These are phyloP conservation scores for Drosophila murphyi DNA, from an alignment of 1,140 invertebrate species.

Conservation along the genomic window DNA sequence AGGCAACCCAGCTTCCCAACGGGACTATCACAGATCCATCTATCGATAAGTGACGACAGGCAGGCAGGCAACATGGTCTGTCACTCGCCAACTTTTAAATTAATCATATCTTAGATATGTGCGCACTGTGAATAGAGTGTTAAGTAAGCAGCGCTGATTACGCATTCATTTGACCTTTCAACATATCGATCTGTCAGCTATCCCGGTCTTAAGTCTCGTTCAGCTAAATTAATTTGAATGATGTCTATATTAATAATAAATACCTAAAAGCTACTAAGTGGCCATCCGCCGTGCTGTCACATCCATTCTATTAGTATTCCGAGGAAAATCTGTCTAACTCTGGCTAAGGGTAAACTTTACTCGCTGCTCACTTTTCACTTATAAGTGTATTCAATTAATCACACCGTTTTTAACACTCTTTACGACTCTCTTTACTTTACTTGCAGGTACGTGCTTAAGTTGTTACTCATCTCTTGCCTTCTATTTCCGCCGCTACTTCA, in stretches of 20 bases:
- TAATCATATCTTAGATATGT: slow-evolving; percentile 23
- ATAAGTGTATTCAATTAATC: slow-evolving; percentile 31
- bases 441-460: slow-evolving; percentile 57
- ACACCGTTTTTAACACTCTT: slow-evolving; percentile 26
- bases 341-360: too few species aligned
- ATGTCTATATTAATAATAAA: too few species aligned
- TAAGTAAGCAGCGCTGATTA: slow-evolving; percentile 12
- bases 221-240: too few species aligned
- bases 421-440: slow-evolving; percentile 25
- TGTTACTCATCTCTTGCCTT: neutral
- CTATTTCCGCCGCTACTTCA: neutral
- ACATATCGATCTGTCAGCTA: neutral
- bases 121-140: neutral
- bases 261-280: too few species aligned
- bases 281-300: too few species aligned
- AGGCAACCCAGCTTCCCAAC: slow-evolving; percentile 5
- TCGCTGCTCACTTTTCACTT: neutral
- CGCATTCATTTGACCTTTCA: slow-evolving; percentile 4
- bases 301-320: too few species aligned
- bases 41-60: slow-evolving; percentile 34
- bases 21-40: slow-evolving; percentile 28
- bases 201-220: neutral
- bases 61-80: neutral
- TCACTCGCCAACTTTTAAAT: slow-evolving; percentile 19
- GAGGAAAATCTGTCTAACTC: too few species aligned